Base-by-base conservation (phyloP, 2,888 invertebrate species). In the Pharmacophagus antenor region DNA sequence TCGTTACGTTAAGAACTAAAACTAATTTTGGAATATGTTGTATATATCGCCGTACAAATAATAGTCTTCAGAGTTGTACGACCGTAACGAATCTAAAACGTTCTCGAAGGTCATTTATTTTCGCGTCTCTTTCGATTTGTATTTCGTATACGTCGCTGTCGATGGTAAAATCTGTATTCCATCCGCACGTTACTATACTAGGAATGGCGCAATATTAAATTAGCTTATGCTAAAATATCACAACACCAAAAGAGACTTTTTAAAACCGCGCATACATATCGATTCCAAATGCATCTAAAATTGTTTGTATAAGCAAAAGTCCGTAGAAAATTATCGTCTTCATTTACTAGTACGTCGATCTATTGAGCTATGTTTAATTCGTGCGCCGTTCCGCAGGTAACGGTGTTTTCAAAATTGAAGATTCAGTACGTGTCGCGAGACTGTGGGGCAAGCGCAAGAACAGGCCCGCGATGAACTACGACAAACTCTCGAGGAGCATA, bases 391-490 rank as follows among this genome's bases (percentile, higher is more conserved):
- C 73, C 71, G 60, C 87, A 91, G 91, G 85, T 83, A 96, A 95
- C 85, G 99, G 98, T 61, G 96, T 99, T 47, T 99, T 99, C 92
- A 99, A 99, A 92, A 99, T 99, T 81, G 99, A 99, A 85, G 99
- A 99, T 88, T 98, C 98, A 12, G 97, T 98, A 25, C 94, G 97
- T 69, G 98, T 99, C 56, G 99, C 99, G n/a, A 93, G 96, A 70
- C 93, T 98, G 57, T 99, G 99, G 99, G 99, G 99, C 63, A 95
- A 97, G 74, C 93, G 99, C 67, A 99, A 99, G 89, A 99, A 99
- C 91, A 93, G 99, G 10, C 98, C 99, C 0, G 98, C 98, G 25
- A 99, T 99, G 99, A 99, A 99, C 92, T 99, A 99, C 91, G 99
- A 99, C 92, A 99, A 99, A 84, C 91, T 99, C 52, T 98, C 98